Percentiles rank a stretch among this genome's conserved stretches.
These are phyloP conservation scores for Pteropus rufus DNA, from an alignment of 2,797 vertebrate species.

Conservation along the genomic window DNA sequence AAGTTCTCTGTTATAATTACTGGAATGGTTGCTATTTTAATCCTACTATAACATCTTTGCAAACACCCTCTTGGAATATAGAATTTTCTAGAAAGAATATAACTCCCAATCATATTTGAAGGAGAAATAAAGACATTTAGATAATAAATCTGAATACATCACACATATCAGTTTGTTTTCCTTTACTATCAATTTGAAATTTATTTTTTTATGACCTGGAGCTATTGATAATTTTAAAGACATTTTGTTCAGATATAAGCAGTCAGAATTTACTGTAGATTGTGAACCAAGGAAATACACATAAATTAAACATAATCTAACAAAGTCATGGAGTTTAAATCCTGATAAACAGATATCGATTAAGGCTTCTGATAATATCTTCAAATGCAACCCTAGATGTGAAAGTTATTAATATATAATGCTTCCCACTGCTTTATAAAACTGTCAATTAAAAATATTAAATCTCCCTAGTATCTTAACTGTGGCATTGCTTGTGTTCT, in stretches of 20 bases:
- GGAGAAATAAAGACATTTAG: not conserved
- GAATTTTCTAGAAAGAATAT: not conserved
- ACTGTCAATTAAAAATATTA: conserved; percentile 16
- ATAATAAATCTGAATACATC: not conserved
- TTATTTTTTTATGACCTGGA: not conserved
- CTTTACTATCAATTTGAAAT: conserved; percentile 38
- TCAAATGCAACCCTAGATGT: not conserved
- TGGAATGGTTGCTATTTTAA: not conserved
- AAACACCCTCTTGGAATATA: not conserved
- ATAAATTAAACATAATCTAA: conserved; percentile 45
- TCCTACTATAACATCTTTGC: not conserved
- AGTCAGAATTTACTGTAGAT: conserved; percentile 41
- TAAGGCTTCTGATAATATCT: not conserved
- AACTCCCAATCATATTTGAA: not conserved
- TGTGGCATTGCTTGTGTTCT: conserved; percentile 24
- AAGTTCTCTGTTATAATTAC: not conserved
- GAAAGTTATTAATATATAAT: conserved; percentile 15
- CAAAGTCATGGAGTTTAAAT: conserved; percentile 35
- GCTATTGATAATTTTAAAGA: conserved; percentile 54
- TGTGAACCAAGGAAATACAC: conserved; percentile 33
- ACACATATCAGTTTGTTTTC: not conserved
- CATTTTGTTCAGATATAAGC: conserved; percentile 10
- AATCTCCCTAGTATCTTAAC: conserved; percentile 37
- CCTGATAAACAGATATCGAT: conserved; percentile 30
- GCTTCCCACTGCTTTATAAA: not conserved